Base-by-base conservation (phyloP, 1,140 invertebrate genomes). In the Ptiloglossa arizonensis region DNA sequence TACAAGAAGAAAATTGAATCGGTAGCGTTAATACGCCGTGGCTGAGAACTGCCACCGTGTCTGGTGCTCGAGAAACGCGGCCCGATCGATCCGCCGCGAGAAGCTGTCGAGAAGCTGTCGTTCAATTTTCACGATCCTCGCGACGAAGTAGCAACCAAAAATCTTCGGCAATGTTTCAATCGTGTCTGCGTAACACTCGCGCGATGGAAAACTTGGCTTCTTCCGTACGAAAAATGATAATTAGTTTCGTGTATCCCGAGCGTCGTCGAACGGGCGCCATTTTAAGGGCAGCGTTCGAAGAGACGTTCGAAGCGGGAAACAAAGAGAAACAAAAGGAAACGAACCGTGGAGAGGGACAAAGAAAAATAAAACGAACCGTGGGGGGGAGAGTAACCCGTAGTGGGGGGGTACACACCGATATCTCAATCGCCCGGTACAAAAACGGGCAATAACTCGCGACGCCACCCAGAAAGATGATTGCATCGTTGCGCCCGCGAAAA, bases 401-500 rank as follows among this genome's bases (percentile, higher is more conserved):
- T 1, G 17, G 9, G 32, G 27, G 0, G 32, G 44, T 27, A n/a
- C 19, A 32, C 46, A 66, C 24, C 73, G 86, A 90, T 91, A 91
- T 91, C 90, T 91, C 89, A 91, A 91, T 92, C 87, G 86, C 82
- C n/a, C 15, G 87, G 87, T 78, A 85, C 87, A 90, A 89, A 87
- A 91, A 90, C 87, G 85, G 84, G 83, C 86, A 89, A 91, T 91
- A 91, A 90, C 87, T 86, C 87, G 85, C 86, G 85, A 88, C 89
- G 89, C 90, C 89, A 91, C 87, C 90, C 90, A 90, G 90, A 89
- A 86, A 77, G 87, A 88, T 90, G 89, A 92, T 92, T 91, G 89
- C 87, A 87, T 32, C 54, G 54, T n/a, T 57, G 54, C 27, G 54
- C 54, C n/a, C 27, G 29, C 15, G 54, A 32, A 57, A 57, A 57